These are phyloP conservation scores for Spodoptera exigua DNA, from an alignment of 2,888 invertebrate species.

Conservation along the genomic window DNA sequence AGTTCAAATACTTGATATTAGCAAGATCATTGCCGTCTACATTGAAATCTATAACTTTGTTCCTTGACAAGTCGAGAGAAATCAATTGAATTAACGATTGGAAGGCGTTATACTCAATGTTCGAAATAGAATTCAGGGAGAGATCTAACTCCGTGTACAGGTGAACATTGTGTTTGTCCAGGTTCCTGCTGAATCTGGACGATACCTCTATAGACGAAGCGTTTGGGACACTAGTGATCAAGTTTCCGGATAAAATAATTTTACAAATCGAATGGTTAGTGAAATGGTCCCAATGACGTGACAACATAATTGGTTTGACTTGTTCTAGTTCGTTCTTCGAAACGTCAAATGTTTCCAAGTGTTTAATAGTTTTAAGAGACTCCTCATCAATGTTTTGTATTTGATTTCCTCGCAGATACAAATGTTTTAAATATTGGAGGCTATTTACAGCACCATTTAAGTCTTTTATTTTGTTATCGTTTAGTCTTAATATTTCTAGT, in stretches of 20 bases:
- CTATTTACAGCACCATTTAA: conserved; percentile 81
- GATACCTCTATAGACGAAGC: conserved; percentile 66
- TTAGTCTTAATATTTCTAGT: conserved; percentile 71
- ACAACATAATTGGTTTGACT: conserved; percentile 73
- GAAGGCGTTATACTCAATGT: conserved; percentile 78
- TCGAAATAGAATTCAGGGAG: conserved; percentile 75
- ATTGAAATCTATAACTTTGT: conserved; percentile 71
- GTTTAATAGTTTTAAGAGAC: conserved; percentile 76
- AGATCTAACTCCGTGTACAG: conserved; percentile 77
- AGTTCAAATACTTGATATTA: conserved; percentile 73
- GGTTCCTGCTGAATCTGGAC: conserved; percentile 61
- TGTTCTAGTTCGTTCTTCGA: conserved; percentile 75
- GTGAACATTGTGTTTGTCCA: conserved; percentile 57
- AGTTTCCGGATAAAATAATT: conserved; percentile 78
- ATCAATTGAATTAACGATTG: conserved; percentile 71
- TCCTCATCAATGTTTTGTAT: conserved; percentile 74
- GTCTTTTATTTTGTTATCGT: conserved; percentile 77
- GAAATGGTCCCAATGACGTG: conserved; percentile 80
- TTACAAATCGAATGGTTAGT: conserved; percentile 71
- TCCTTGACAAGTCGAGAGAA: conserved; percentile 76
- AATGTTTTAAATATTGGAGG: conserved; percentile 74
- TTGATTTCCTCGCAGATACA: conserved; percentile 75
- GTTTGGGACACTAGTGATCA: conserved; percentile 72
- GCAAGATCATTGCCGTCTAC: conserved; percentile 73
- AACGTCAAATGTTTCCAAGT: conserved; percentile 81